phyloP scores from a whole-genome alignment of 2,113 vertebrate genomes.

The Oncorhynchus kisutch region DNA sequence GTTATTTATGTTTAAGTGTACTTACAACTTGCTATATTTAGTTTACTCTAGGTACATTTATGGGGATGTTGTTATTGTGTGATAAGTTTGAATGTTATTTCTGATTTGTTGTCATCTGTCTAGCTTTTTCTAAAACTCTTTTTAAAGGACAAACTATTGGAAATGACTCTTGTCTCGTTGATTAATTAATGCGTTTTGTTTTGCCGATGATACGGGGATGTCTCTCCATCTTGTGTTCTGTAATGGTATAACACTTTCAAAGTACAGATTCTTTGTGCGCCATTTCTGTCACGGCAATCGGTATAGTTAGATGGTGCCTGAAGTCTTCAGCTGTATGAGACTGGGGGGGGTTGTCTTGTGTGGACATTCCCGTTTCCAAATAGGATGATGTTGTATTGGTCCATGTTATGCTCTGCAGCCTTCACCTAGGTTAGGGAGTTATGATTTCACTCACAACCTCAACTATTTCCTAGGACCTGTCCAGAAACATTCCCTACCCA shows the following conservation, averaged over 20 bases:
- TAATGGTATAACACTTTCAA: background rate
- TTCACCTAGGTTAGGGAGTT: background rate
- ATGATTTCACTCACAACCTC: constrained; percentile 8
- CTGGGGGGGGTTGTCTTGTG: background rate
- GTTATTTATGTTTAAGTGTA: constrained; percentile 68
- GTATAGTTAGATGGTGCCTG: background rate
- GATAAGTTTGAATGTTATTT: constrained; percentile 2
- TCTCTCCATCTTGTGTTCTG: background rate
- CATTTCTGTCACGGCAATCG: background rate
- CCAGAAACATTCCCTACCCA: too few relatives aligned
- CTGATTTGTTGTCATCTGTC: background rate
- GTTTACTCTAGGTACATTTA: constrained; percentile 45
- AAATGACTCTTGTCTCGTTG: background rate
- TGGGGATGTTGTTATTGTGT: constrained; percentile 11
- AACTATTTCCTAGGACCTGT: background rate
- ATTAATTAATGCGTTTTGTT: constrained; percentile 12
- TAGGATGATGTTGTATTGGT: too few relatives aligned
- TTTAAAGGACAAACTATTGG: background rate
- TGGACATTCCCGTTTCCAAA: background rate
- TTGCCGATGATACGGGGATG: background rate
- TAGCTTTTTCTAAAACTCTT: background rate
- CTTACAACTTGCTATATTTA: constrained; percentile 48
- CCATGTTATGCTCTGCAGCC: background rate
- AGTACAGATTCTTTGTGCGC: background rate
- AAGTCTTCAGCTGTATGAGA: background rate